Evolutionary conservation across 35 echinoderm and acorn worm species (phyloP).

Genomic region (Apostichopus californicus): DNA sequence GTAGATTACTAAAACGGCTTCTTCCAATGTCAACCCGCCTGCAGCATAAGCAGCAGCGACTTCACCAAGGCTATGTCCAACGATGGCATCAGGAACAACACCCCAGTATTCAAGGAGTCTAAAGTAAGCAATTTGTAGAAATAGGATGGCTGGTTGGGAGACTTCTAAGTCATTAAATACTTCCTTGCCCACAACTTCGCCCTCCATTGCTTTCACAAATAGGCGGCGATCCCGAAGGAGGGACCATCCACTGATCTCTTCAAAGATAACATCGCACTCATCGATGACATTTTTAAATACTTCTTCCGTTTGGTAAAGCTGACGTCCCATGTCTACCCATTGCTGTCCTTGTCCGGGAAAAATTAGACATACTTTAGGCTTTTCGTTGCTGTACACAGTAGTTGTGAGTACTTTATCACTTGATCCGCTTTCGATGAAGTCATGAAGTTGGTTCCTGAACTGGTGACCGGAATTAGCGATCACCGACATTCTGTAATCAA

Average conservation of each 20-base stretch:
- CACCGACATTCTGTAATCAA: conserved; percentile 76
- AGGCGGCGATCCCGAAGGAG: conserved; percentile 54
- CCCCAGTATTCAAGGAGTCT: conserved; percentile 82
- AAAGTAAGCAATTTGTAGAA: conserved; percentile 76
- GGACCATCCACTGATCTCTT: conserved; percentile 91
- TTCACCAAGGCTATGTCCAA: conserved; percentile 97
- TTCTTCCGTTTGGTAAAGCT: conserved; percentile 71
- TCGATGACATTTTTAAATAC: conserved; percentile 70
- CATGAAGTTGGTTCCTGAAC: conserved; percentile 61
- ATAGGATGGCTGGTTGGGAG: conserved; percentile 85
- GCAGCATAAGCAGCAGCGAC: conserved; percentile 87
- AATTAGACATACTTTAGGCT: conserved; percentile 89
- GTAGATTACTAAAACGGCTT: conserved; percentile 81
- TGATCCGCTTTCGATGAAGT: conserved; percentile 55
- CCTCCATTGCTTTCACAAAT: conserved; percentile 1
- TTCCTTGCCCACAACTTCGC: background rate
- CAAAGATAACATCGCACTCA: conserved; percentile 83
- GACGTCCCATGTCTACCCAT: conserved; percentile 86
- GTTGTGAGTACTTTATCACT: conserved; percentile 30
- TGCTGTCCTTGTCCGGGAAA: conserved; percentile 98
- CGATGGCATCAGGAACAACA: conserved; percentile 67
- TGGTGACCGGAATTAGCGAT: conserved; percentile 67
- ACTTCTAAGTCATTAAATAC: conserved; percentile 72
- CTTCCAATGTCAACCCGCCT: conserved; percentile 80
- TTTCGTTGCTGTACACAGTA: conserved; percentile 26